Conservation (phyloP, 2,888 invertebrate species). For the Timema podura region DNA sequence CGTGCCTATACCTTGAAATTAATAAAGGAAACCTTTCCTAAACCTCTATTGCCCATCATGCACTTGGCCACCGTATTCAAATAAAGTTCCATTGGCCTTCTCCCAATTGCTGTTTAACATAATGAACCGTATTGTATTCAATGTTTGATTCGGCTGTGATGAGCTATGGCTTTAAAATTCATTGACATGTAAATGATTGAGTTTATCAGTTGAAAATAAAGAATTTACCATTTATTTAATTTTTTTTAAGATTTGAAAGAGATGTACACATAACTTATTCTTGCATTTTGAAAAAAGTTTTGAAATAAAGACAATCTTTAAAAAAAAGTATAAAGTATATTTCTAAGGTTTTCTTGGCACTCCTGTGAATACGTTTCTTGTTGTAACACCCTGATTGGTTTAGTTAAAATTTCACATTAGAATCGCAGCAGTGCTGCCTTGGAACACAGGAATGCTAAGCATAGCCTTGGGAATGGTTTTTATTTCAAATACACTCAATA, state of each 20-base stretch:
- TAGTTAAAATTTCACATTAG: no score
- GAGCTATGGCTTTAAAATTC: background rate
- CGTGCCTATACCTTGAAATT: no score
- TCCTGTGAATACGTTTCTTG: constrained; percentile 21
- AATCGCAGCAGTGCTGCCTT: no score
- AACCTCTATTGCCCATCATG: constrained; percentile 4
- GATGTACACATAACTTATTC: constrained; percentile 31
- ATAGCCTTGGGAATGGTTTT: constrained; percentile 27
- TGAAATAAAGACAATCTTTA: constrained; percentile 44
- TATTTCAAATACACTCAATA: constrained; percentile 17
- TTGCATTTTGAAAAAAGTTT: constrained; percentile 32
- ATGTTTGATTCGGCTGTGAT: constrained; percentile 13
- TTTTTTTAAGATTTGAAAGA: constrained; percentile 35
- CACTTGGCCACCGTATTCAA: constrained; percentile 9
- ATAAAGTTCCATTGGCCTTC: background rate
- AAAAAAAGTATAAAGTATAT: constrained; percentile 30
- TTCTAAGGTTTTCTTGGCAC: constrained; percentile 26
- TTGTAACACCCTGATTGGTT: no score
- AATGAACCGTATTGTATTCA: no score
- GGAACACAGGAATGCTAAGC: constrained; percentile 25
- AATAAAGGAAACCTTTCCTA: constrained; percentile 23
- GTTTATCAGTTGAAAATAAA: constrained; percentile 15
- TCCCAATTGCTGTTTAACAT: no score
- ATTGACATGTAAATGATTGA: background rate
- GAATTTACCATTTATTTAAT: constrained; percentile 29